Percentiles rank a stretch among this genome's conserved stretches.
phyloP scores from a whole-genome alignment of 1,140 invertebrate genomes.

The Aphis craccivora region DNA sequence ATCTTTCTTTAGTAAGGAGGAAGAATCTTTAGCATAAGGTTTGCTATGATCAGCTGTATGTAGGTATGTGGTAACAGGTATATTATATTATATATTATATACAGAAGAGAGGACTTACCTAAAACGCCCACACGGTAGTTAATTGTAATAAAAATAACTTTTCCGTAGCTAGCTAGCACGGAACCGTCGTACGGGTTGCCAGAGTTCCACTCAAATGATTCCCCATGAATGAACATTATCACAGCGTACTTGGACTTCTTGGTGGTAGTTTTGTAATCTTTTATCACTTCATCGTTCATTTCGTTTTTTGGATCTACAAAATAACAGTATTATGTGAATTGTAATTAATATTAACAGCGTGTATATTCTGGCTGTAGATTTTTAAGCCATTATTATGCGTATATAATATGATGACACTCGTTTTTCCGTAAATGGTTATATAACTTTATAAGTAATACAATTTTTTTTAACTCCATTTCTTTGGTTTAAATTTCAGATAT shows the following conservation, averaged over 20 bases:
- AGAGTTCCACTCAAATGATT: constrained; percentile 91
- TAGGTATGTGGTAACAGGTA: not conserved
- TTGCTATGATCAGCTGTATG: not conserved
- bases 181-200: constrained; percentile 92
- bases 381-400: not conserved
- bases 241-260: constrained; percentile 72
- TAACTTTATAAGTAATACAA: no score
- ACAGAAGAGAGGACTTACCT: constrained; percentile 69
- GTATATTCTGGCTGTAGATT: not conserved
- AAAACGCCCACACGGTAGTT: constrained; percentile 92
- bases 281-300: not conserved
- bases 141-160: constrained; percentile 90
- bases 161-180: constrained; percentile 84
- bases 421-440: no score
- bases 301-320: constrained; percentile 43
- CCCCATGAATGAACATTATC: constrained; percentile 89
- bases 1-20: not conserved
- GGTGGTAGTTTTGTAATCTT: not conserved
- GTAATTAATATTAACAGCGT: not conserved
- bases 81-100: not conserved
- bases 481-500: no score
- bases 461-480: no score
- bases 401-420: no score
- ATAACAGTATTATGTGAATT: not conserved
- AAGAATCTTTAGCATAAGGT: not conserved